These are phyloP conservation scores for Ciconia nigra DNA, from an alignment of 2,797 vertebrate species.

Conservation along the genomic window DNA sequence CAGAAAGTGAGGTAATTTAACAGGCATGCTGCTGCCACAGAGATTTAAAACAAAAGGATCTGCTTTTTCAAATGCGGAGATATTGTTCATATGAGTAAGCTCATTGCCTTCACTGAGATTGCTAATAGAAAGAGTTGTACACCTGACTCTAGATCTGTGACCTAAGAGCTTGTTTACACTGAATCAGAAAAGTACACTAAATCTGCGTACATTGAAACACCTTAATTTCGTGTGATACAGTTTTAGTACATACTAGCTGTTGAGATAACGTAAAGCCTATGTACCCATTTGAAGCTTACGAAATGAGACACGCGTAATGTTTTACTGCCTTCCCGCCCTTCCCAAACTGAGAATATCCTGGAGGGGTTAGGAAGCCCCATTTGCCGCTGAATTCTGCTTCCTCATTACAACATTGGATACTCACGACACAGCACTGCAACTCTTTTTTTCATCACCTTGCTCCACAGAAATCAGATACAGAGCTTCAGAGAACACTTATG, in stretches of 20 bases:
- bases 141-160: background rate
- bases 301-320: rapidly evolving
- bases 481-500: background rate
- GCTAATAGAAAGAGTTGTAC: background rate
- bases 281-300: background rate
- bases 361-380: background rate
- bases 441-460: background rate
- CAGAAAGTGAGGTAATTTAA: background rate
- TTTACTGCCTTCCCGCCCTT: background rate
- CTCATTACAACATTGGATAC: background rate
- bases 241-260: background rate
- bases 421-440: background rate
- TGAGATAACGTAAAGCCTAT: background rate
- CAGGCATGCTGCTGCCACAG: background rate
- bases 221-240: background rate
- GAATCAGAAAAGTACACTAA: background rate
- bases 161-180: background rate
- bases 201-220: background rate
- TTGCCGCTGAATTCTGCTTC: background rate
- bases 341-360: background rate
- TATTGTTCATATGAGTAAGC: background rate
- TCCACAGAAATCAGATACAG: background rate
- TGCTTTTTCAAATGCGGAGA: background rate
- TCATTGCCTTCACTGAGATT: background rate
- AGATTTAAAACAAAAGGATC: background rate